phyloP scores from a whole-genome alignment of 2,113 vertebrate genomes.

The Labrus mixtus region DNA sequence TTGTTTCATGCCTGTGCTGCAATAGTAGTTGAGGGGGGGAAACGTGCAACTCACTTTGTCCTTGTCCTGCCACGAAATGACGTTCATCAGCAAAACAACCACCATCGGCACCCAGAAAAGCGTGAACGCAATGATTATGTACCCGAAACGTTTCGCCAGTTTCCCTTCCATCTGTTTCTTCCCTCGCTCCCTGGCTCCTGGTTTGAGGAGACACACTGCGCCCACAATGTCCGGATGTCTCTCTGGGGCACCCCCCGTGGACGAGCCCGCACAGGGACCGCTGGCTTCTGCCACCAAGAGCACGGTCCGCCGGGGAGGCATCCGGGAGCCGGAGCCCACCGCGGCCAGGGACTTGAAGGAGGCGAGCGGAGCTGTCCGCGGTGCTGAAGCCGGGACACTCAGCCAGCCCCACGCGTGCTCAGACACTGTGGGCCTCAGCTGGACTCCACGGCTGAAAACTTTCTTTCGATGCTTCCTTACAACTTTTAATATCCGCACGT shows the following conservation, averaged over 20 bases:
- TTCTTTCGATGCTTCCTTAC: constrained; percentile 71
- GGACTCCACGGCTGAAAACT: constrained; percentile 65
- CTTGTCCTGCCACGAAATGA: constrained; percentile 31
- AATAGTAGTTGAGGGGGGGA: too few species aligned
- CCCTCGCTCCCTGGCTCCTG: constrained; percentile 59
- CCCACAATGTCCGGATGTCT: constrained; percentile 65
- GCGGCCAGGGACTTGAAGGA: not conserved
- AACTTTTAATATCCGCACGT: constrained; percentile 68
- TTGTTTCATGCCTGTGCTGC: too few species aligned
- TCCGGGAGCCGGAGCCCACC: not conserved
- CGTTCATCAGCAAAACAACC: constrained; percentile 59
- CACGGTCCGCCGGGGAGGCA: not conserved
- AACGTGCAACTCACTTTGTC: constrained; percentile 55
- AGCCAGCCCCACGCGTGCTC: constrained; percentile 33
- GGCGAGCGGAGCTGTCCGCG: not conserved
- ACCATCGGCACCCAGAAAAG: constrained; percentile 78
- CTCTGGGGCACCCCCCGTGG: not conserved
- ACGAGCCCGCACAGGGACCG: not conserved
- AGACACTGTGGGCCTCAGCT: constrained; percentile 43
- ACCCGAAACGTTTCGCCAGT: constrained; percentile 77
- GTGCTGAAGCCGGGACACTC: constrained; percentile 14
- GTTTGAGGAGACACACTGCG: constrained; percentile 73
- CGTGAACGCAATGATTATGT: constrained; percentile 72
- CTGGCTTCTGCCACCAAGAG: constrained; percentile 38
- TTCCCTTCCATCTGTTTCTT: constrained; percentile 75